Evolutionary conservation across 2,888 invertebrate genomes (phyloP), one percentile per base, ranked within the genome.

Genomic region (Ctenicera cuprea): DNA sequence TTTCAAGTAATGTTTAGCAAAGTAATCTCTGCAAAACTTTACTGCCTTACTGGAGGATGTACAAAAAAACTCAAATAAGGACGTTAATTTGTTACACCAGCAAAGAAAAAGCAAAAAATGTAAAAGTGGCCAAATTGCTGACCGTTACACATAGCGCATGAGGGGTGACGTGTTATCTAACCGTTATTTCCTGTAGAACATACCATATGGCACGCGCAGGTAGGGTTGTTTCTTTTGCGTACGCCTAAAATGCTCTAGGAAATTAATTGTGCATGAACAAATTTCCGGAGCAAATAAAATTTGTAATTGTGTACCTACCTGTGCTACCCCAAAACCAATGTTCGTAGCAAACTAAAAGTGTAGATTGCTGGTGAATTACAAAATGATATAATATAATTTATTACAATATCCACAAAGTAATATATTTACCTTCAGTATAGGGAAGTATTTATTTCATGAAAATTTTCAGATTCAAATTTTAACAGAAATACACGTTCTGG

Each of bases 141-240:
- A 72, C 72, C 72, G 72, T 72, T 72, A 72, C 38, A n/a, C 7
- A 7, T 22, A 16, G 14, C 66, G 50, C 33, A 22, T 38, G 37
- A 48, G 66, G 72, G 72, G 72, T 72, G 72, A 61, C 37, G 52
- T 62, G 59, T 67, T 72, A 72, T 72, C 72, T 72, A 72, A 72
- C 71, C 59, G 72, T 72, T 72, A 72, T 72, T 66, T 72, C 72
- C 72, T 72, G 72, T 72, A 54, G 38, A 72, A 67, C 38, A 14
- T 61, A 72, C 72, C 72, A 72, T 72, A 72, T 72, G 72, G 72
- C 72, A 72, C 72, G 72, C 72, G 72, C 72, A 72, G 67, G 72
- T 66, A 67, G 72, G 72, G 72, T 67, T 59, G 59, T 20, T 38
- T 59, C 59, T 59, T 8, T 59, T 72, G 20, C 48, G 18, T 61